Evolutionary conservation across 2,888 invertebrate genomes (phyloP).

Genomic region (Cheilosia pagana): DNA sequence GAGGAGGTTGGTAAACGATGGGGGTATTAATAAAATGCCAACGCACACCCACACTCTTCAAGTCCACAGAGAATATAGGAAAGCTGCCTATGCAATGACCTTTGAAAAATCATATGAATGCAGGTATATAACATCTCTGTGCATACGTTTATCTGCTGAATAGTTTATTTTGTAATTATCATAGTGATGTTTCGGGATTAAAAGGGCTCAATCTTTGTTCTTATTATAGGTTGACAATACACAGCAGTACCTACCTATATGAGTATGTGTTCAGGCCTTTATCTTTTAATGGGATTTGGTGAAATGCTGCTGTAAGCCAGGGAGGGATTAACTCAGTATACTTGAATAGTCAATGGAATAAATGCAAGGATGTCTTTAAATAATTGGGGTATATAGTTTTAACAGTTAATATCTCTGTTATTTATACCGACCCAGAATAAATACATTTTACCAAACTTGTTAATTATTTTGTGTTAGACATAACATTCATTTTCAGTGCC

Average conservation of each 20-base stretch:
- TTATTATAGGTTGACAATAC: slow-evolving; percentile 24
- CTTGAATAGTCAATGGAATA: too few relatives aligned
- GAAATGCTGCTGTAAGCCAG: slow-evolving; percentile 26
- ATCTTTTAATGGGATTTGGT: slow-evolving; percentile 45
- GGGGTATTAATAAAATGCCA: slow-evolving; percentile 46
- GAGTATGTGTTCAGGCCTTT: not conserved
- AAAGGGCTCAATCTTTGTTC: slow-evolving; percentile 15
- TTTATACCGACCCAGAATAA: too few relatives aligned
- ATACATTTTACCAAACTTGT: too few relatives aligned
- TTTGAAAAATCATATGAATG: slow-evolving; percentile 42
- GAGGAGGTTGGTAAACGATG: slow-evolving; percentile 5
- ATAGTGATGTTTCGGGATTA: slow-evolving; percentile 44
- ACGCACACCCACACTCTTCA: slow-evolving; percentile 34
- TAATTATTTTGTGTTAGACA: too few relatives aligned
- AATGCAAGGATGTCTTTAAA: too few relatives aligned
- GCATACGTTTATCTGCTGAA: slow-evolving; percentile 46
- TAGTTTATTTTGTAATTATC: slow-evolving; percentile 66
- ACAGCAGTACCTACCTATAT: not conserved
- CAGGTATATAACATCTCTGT: slow-evolving; percentile 53
- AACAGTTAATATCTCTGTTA: too few relatives aligned
- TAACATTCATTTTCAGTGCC: too few relatives aligned
- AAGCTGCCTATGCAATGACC: slow-evolving; percentile 68
- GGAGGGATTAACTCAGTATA: slow-evolving; percentile 23
- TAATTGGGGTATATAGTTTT: too few relatives aligned
- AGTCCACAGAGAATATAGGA: slow-evolving; percentile 1